Evolutionary conservation across 2,888 invertebrate species (phyloP).

Genomic region (Acrobasis repandana): DNA sequence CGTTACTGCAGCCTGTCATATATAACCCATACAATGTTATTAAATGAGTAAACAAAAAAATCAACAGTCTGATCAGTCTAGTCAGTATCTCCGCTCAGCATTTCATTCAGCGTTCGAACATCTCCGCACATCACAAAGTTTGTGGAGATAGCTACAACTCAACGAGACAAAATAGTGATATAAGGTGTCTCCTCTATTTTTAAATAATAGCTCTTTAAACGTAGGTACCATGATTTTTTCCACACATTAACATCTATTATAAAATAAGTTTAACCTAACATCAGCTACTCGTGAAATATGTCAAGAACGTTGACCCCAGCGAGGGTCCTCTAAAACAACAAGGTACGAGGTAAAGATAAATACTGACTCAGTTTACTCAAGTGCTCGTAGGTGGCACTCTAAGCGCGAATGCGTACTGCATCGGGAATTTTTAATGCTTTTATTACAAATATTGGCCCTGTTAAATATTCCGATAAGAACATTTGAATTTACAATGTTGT

Average conservation of each 20-base stretch:
- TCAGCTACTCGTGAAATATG: constrained; percentile 46
- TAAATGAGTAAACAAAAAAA: no score
- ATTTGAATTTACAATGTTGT: constrained; percentile 27
- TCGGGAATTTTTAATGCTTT: constrained; percentile 17
- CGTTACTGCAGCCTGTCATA: no score
- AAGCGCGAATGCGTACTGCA: constrained; percentile 12
- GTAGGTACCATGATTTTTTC: background rate
- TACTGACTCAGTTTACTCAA: constrained; percentile 34
- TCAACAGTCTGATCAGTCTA: no score
- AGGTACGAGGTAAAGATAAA: constrained; percentile 66
- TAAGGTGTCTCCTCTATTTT: no score
- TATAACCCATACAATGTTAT: no score
- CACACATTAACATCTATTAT: background rate
- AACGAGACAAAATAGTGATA: no score
- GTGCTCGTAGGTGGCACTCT: constrained; percentile 20
- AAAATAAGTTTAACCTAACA: constrained; percentile 4
- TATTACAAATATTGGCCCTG: constrained; percentile 2
- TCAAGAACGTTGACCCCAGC: constrained; percentile 65
- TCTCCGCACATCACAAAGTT: no score
- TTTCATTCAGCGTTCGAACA: no score
- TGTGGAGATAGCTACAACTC: no score
- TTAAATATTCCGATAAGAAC: background rate
- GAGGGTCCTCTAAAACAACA: constrained; percentile 65
- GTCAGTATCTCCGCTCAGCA: no score
- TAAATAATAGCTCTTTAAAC: no score